phyloP scores from a whole-genome alignment of 2,888 invertebrate species.

The Lumbricus terrestris region DNA sequence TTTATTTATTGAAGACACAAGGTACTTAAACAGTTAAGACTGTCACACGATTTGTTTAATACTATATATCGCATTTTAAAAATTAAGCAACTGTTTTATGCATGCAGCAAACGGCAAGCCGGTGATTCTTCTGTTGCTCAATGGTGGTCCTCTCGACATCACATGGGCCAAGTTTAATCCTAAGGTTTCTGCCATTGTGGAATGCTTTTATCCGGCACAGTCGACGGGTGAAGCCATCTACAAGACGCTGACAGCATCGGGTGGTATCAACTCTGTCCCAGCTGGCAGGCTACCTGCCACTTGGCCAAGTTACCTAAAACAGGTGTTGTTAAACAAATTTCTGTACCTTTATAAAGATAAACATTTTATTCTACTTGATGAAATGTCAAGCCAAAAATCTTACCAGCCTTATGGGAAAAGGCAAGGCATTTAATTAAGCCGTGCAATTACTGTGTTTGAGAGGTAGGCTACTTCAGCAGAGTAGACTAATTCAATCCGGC shows the following conservation, averaged over 20 bases:
- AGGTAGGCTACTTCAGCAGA: background rate
- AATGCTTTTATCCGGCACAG: conserved; percentile 42
- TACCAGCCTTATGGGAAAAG: background rate
- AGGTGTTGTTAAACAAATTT: conserved; percentile 25
- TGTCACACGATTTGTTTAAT: background rate
- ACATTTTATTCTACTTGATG: background rate
- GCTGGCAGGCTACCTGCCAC: conserved; percentile 39
- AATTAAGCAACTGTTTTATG: background rate
- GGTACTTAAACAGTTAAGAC: background rate
- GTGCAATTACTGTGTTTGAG: background rate
- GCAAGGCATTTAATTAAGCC: background rate
- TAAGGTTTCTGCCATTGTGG: conserved; percentile 39
- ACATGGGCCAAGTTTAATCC: conserved; percentile 44
- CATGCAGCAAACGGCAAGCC: conserved; percentile 23
- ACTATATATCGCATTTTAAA: background rate
- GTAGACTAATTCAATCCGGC: no score
- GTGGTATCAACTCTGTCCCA: conserved; percentile 34
- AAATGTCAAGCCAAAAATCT: background rate
- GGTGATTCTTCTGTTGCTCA: conserved; percentile 39
- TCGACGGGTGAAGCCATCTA: conserved; percentile 39
- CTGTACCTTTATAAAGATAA: background rate
- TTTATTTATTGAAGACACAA: background rate
- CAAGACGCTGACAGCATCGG: conserved; percentile 31
- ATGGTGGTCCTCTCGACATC: conserved; percentile 47
- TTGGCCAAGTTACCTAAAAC: conserved; percentile 38